phyloP scores from a whole-genome alignment of 2,797 vertebrate genomes.

The Chiroxiphia lanceolata region DNA sequence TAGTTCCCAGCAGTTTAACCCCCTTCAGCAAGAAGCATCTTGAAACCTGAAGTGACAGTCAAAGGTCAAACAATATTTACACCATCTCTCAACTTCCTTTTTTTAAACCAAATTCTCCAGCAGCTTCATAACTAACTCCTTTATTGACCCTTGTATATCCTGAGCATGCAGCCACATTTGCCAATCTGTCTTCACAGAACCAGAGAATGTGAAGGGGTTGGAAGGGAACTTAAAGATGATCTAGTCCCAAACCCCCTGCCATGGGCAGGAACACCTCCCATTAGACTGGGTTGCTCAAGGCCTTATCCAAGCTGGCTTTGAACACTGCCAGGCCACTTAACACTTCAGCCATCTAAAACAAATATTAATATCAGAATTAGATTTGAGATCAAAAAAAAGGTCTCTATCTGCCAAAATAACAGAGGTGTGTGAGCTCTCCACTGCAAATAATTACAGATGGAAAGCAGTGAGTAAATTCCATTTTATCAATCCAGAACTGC shows the following conservation, averaged over 20 bases:
- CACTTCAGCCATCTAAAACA: neutral
- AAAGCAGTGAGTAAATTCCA: neutral
- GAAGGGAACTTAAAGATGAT: neutral
- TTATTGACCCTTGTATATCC: neutral
- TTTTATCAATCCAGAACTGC: neutral
- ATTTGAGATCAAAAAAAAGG: neutral
- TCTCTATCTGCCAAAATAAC: neutral
- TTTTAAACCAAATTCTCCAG: neutral
- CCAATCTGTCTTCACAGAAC: neutral
- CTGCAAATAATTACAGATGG: neutral
- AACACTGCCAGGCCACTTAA: neutral
- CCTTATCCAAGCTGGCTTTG: neutral
- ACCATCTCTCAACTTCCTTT: neutral
- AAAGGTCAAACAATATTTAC: neutral
- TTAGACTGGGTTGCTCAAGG: neutral
- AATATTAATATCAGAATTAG: neutral
- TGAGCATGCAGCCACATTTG: neutral
- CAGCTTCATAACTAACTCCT: neutral
- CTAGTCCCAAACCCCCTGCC: neutral
- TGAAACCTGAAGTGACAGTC: neutral
- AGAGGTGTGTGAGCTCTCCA: neutral
- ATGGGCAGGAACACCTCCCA: neutral
- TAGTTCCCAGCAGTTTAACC: neutral
- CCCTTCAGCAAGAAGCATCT: neutral
- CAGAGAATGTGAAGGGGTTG: neutral